phyloP scores from a whole-genome alignment of 2,113 vertebrate species.

The Petaurus breviceps region DNA sequence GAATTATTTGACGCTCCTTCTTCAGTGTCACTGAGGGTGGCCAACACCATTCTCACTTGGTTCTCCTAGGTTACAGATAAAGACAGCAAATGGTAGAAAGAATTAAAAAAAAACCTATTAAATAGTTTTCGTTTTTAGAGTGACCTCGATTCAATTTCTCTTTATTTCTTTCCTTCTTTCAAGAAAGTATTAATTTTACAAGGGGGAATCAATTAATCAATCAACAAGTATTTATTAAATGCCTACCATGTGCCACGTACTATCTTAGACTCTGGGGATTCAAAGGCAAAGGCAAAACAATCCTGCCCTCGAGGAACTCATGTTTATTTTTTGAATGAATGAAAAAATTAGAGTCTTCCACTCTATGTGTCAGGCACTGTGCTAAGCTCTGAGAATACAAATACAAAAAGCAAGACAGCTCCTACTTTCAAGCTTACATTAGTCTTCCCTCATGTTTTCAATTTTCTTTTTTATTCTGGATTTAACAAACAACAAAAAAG shows the following conservation, averaged over 20 bases:
- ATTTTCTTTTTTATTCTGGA: neutral
- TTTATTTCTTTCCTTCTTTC: neutral
- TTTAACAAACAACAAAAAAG: neutral
- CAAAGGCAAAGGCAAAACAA: neutral
- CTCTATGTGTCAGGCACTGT: neutral
- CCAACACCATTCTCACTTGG: neutral
- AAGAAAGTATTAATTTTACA: neutral
- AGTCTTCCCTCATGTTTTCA: neutral
- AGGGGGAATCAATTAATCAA: neutral
- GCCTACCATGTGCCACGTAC: neutral
- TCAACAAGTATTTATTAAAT: neutral
- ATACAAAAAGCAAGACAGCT: neutral
- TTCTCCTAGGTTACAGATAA: neutral
- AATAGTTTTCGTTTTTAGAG: neutral
- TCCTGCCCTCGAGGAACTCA: neutral
- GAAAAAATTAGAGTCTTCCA: neutral
- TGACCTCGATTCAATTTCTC: neutral
- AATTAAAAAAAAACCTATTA: neutral
- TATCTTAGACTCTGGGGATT: neutral
- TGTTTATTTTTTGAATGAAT: neutral
- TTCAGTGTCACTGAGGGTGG: neutral
- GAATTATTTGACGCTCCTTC: conserved; percentile 18
- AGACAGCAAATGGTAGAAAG: conserved; percentile 14
- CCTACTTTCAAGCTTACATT: neutral
- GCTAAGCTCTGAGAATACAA: neutral